Base-by-base conservation (phyloP, 2,888 invertebrate genomes). In the Gymnocheta viridis region DNA sequence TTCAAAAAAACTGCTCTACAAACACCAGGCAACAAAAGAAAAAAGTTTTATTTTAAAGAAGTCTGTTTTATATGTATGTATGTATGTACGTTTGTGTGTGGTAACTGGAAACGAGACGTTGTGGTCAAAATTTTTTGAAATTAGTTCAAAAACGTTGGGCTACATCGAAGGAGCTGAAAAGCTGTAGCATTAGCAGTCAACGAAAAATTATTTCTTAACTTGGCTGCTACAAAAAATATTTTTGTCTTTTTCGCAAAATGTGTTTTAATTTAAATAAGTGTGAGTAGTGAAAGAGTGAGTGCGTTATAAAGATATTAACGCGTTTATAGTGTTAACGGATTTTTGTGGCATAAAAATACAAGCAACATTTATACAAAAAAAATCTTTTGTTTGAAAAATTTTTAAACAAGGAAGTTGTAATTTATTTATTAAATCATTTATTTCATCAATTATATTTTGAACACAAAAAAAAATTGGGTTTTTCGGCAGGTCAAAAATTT, bases 81-180 rank as follows among this genome's bases (percentile, higher is more conserved):
- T n/a, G n/a, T n/a, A n/a, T n/a, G n/a, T n/a, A n/a, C n/a, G n/a
- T n/a, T n/a, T n/a, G n/a, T 70, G 49, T 74, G 76, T 83, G 82
- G 82, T 79, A 79, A 82, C 79, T 82, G 82, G 64, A 74, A 89
- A 89, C 89, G 89, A 89, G 89, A 88, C 88, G 88, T 90, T 89
- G 90, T 89, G 88, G 89, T 90, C 89, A 89, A 91, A 90, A 90
- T 88, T 70, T 79, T 79, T 83, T 74, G 89, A 91, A 91, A 91
- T 92, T 91, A 92, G 92, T 92, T 91, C 91, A 90, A 89, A 91
- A 89, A 90, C 90, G 91, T 90, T 91, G 90, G 91, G 91, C 91
- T 91, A 89, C 90, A 90, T 89, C 89, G 89, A 89, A 89, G 88
- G 88, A 89, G 60, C 67, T 74, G 70, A 27, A 41, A 62, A 47